These are phyloP conservation scores for Larimichthys polyactis DNA, from an alignment of 2,113 vertebrate species.

Conservation along the genomic window DNA sequence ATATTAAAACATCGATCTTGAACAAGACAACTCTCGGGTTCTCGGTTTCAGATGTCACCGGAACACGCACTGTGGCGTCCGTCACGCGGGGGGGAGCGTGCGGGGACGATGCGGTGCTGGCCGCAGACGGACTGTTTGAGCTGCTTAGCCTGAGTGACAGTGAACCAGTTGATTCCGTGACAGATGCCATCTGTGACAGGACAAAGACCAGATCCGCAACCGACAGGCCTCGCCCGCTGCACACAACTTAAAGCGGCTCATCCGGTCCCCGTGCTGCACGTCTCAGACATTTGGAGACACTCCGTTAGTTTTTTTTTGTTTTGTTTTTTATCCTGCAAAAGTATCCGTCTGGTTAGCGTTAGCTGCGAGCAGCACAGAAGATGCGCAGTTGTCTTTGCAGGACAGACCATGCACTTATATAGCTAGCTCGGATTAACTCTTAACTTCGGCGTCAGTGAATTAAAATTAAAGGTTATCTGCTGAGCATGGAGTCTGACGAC, in stretches of 20 bases:
- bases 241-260: neutral
- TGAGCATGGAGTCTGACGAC: constrained; percentile 86
- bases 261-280: neutral
- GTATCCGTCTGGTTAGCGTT: neutral
- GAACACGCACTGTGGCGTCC: neutral
- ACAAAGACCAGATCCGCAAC: constrained; percentile 24
- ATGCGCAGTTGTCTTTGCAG: constrained; percentile 41
- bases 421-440: neutral
- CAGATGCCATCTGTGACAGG: constrained; percentile 42
- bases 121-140: constrained; percentile 11
- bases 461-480: neutral
- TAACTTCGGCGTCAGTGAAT: neutral
- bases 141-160: constrained; percentile 46
- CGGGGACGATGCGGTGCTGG: constrained; percentile 34
- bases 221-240: neutral
- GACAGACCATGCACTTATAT: constrained; percentile 8
- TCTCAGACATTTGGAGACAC: neutral
- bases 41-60: neutral
- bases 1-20: no score
- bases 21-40: neutral
- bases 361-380: neutral
- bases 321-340: constrained; percentile 5
- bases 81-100: neutral
- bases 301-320: no score
- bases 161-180: constrained; percentile 26